Base-by-base conservation (phyloP, 2,797 vertebrate species). In the Pseudomugil gertrudae region DNA sequence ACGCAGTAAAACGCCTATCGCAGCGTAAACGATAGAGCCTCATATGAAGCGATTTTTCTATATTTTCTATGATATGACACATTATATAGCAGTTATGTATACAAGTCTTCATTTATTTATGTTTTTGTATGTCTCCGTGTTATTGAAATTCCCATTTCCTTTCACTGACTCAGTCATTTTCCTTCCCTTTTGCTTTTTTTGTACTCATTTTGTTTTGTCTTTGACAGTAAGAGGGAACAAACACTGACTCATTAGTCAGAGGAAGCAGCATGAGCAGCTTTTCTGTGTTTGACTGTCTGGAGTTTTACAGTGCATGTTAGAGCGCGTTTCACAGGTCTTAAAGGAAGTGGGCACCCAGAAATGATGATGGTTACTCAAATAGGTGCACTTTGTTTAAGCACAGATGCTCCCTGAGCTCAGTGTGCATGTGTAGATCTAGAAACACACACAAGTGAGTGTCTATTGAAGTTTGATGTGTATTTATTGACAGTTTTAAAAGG, bases 321-420 rank as follows among this genome's bases (percentile, higher is more conserved):
- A 23, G 32, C 24, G n/a, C 3, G 36, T 50, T 35, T 55, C 53
- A 69, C 51, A 57, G 21, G 36, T 50, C 21, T 32, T 27, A 65
- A 21, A 84, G 80, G 83, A 87, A 82, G 72, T 63, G 60, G 55
- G 59, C 26, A 54, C 63, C 54, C 63, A 52, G 66, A 50, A 57
- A 54, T 13, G 38, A 50, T 2, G 7, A 59, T 43, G 63, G 64
- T 67, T 65, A n/a, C 55, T 66, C 55, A 73, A 58, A 6, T 5
- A 10, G 10, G 23, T 8, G 27, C 43, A 63, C 54, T 74, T 48
- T 27, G 50, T 64, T 57, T 27, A 35, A n/a, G 53, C 19, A 55
- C 77, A 84, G 78, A 73, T 82, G 83, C 43, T 84, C 86, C 73
- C 84, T 50, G 35, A 2, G n/a, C 32, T 65, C 52, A 56, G 38